Percentiles rank a stretch among this genome's conserved stretches.
Conservation (phyloP, 2,888 invertebrate species). For the Camponotus fellah region DNA sequence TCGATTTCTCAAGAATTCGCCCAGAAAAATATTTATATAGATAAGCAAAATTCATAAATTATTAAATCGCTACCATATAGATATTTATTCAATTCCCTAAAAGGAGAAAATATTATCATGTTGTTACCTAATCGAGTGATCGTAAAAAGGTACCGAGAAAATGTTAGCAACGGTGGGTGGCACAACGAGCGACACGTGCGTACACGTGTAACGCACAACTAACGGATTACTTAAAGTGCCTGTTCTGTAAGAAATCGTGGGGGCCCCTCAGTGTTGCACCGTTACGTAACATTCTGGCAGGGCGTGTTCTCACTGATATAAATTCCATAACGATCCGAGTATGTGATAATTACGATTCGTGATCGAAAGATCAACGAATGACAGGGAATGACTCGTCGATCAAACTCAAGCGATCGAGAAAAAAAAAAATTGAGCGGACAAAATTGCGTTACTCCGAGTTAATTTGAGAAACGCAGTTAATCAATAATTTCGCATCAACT, state of each 20-base stretch:
- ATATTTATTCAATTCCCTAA: not conserved
- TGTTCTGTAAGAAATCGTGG: slow-evolving; percentile 53
- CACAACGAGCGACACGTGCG: slow-evolving; percentile 50
- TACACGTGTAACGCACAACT: slow-evolving; percentile 51
- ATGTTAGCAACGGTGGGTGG: slow-evolving; percentile 53
- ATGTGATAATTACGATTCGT: slow-evolving; percentile 74
- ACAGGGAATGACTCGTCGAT: slow-evolving; percentile 54
- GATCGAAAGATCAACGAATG: slow-evolving; percentile 63
- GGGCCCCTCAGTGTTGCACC: slow-evolving; percentile 65
- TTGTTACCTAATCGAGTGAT: not conserved
- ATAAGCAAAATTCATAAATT: not conserved
- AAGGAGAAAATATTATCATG: slow-evolving; percentile 3
- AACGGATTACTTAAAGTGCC: slow-evolving; percentile 33
- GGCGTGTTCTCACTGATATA: slow-evolving; percentile 79
- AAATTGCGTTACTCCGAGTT: not conserved
- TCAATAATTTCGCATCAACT: slow-evolving; percentile 20
- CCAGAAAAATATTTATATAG: not conserved
- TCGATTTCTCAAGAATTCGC: not conserved
- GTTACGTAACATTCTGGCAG: slow-evolving; percentile 75
- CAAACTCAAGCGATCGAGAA: slow-evolving; percentile 6
- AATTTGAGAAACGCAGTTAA: slow-evolving; percentile 14
- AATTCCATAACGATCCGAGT: slow-evolving; percentile 81
- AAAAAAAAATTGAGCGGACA: slow-evolving; percentile 10
- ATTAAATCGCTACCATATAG: not conserved
- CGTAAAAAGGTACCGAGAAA: slow-evolving; percentile 39